Conservation (phyloP, 53 echinoderm and acorn worm species). For the Paracentrotus lividus region DNA sequence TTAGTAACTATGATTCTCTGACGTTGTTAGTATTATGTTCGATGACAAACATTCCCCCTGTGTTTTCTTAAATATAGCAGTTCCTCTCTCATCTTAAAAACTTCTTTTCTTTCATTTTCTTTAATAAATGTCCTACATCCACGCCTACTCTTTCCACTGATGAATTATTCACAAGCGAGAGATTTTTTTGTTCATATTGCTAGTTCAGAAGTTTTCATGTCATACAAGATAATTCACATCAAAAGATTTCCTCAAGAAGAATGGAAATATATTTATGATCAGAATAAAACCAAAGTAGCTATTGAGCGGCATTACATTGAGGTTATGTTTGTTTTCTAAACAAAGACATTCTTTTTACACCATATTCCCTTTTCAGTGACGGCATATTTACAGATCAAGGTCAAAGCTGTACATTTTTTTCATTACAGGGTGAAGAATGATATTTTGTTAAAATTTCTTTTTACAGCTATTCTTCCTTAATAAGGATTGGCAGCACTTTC, state of each 20-base stretch:
- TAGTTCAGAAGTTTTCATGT: no score
- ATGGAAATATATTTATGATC: not conserved
- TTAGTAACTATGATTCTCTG: no score
- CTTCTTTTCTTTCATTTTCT: no score
- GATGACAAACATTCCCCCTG: no score
- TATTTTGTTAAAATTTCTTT: not conserved
- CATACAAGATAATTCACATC: no score
- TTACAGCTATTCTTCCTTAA: not conserved
- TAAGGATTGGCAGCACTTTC: not conserved
- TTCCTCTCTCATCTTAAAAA: no score
- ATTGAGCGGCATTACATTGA: constrained; percentile 6
- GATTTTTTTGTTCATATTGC: no score
- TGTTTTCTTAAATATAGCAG: no score
- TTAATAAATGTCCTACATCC: no score
- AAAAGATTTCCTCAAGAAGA: not conserved
- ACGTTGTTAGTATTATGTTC: no score
- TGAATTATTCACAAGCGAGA: no score
- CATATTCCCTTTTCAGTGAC: constrained; percentile 8
- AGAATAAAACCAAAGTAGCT: not conserved
- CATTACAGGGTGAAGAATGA: not conserved
- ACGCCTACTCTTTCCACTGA: no score
- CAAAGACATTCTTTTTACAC: constrained; percentile 29
- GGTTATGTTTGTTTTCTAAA: constrained; percentile 67
- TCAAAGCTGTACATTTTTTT: not conserved
- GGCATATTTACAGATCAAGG: constrained; percentile 57